Percentiles rank a stretch among this genome's conserved stretches.
phyloP scores from a whole-genome alignment of 2,888 invertebrate species.

The Choreutis nemorana region DNA sequence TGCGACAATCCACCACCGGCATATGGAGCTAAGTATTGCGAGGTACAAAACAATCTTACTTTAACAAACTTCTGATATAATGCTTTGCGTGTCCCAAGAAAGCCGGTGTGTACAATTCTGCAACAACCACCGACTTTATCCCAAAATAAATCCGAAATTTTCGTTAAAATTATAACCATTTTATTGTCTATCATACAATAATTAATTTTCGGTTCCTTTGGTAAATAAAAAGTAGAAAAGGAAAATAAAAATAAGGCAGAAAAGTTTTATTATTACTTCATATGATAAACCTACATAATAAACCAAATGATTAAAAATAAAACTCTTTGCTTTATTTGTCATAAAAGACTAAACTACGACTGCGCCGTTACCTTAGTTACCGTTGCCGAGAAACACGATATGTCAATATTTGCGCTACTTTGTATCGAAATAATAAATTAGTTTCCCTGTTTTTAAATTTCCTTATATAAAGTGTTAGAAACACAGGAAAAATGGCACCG shows the following conservation, averaged over 20 bases:
- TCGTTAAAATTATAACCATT: conserved; percentile 3
- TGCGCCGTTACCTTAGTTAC: no score
- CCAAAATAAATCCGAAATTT: conserved; percentile 1
- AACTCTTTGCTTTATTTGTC: no score
- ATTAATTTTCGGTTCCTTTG: no score
- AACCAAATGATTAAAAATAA: no score
- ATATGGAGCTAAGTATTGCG: conserved; percentile 89
- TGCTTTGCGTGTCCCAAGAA: no score
- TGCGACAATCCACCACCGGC: conserved; percentile 89
- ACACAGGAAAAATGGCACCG: conserved; percentile 51
- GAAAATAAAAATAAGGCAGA: no score
- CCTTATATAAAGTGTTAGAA: conserved; percentile 9
- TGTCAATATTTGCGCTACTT: conserved; percentile 15
- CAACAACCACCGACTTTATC: background rate
- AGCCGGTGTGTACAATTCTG: conserved; percentile 1
- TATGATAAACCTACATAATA: no score
- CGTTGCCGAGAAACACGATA: no score
- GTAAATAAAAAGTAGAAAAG: no score
- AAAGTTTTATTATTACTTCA: conserved; percentile 21
- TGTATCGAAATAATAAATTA: conserved; percentile 6
- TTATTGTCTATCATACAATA: conserved; percentile 1
- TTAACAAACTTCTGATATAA: no score
- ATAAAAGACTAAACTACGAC: no score
- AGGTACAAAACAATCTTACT: no score
- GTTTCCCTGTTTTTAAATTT: conserved; percentile 7